Evolutionary conservation across 2,888 invertebrate species (phyloP), one percentile per base, ranked within the genome.

Genomic region (Cyaniris semiargus): DNA sequence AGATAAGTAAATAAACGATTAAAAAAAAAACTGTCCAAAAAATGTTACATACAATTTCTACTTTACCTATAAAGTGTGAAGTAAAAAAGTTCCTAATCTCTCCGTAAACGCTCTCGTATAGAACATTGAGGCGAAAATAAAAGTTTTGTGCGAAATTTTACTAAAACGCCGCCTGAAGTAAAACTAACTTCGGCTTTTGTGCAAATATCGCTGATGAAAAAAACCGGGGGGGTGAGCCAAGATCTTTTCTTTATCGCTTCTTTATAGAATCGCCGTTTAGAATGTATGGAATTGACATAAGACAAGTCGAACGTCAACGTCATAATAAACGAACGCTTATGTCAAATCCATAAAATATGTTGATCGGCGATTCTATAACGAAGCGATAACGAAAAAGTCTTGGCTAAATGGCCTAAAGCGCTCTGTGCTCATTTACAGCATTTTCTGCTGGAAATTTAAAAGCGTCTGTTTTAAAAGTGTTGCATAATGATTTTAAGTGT

Each of bases 161-260:
- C 66, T 66, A 66, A 66, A 66, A 66, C 66, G 66, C 31, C 66
- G 66, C 18, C 27, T 15, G 27, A 27, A n/a, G n/a, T n/a, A n/a
- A 27, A 66, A 66, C 66, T 66, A 66, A 66, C 66, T 66, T 66
- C 66, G 27, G 27, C 66, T 7, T 66, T 27, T 27, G 66, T 66
- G 23, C 15, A 27, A 27, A 27, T 15, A 66, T 27, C 66, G 27
- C 13, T 27, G 13, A 27, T 27, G 66, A 66, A 31, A 66, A 66
- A 66, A 66, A 31, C 15, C n/a, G n/a, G n/a, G n/a, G n/a, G n/a
- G n/a, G n/a, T n/a, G n/a, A n/a, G n/a, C n/a, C n/a, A n/a, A n/a
- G n/a, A n/a, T n/a, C n/a, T n/a, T n/a, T n/a, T n/a, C n/a, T n/a
- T n/a, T n/a, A n/a, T n/a, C n/a, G n/a, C n/a, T n/a, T n/a, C n/a